A percentile compares a stretch with the other conserved stretches of the same genome.
Evolutionary conservation across 2,113 vertebrate genomes (phyloP).

Genomic region (rabbit (Oryctolagus cuniculus)): mOryCun1.1 NC_091436.1:130287501-130288000

Average conservation of each 20-base stretch:
- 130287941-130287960: not conserved
- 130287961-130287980: not conserved
- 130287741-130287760: constrained; percentile 61
- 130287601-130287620: constrained; percentile 75
- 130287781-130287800: constrained; percentile 5
- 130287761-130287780: constrained; percentile 17
- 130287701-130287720: not conserved
- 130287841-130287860: rapidly evolving
- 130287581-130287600: constrained; percentile 60
- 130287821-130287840: not conserved
- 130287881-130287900: not conserved
- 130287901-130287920: not conserved
- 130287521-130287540: constrained; percentile 44
- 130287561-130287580: constrained; percentile 65
- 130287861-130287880: not conserved
- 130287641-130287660: constrained; percentile 57
- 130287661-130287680: constrained; percentile 1
- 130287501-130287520: constrained; percentile 29
- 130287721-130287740: constrained; percentile 40
- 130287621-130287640: constrained; percentile 17
- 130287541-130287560: constrained; percentile 4
- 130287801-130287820: not conserved
- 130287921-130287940: not conserved
- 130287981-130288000: not conserved
- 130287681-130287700: constrained; percentile 24